Evolutionary conservation across 2,113 vertebrate genomes (phyloP).

Genomic region (Bubo bubo): DNA sequence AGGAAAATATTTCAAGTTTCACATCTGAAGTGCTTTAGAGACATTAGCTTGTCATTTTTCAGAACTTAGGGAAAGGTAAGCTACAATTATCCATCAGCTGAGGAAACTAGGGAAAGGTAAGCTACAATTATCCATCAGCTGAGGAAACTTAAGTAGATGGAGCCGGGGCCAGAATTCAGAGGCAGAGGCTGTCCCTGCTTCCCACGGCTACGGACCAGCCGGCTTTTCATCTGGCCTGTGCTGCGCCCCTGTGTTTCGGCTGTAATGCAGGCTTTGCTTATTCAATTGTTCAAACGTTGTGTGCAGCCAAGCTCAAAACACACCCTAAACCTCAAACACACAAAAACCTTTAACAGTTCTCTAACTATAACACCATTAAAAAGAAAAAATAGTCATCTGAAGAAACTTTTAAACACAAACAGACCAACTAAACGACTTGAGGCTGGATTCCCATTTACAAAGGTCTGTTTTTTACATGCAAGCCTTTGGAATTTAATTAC

Average conservation of each 20-base stretch:
- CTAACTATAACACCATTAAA: not conserved
- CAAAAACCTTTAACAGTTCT: not conserved
- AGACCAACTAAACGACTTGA: not conserved
- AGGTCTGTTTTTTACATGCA: conserved; percentile 35
- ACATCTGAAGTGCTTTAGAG: not conserved
- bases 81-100: not conserved
- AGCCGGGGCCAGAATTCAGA: accelerated
- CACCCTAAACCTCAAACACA: conserved; percentile 40
- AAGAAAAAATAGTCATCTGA: not conserved
- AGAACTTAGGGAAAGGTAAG: not conserved
- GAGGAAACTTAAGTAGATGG: not conserved
- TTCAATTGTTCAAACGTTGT: not conserved
- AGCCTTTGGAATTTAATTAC: conserved; percentile 54
- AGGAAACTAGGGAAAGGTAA: not conserved
- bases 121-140: not conserved
- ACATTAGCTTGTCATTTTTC: not conserved
- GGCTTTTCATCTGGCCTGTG: not conserved
- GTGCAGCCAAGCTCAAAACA: conserved; percentile 19
- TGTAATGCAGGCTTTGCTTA: accelerated
- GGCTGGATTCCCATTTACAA: not conserved
- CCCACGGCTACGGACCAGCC: not conserved
- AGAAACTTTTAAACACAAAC: conserved; percentile 35
- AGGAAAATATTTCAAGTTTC: not conserved
- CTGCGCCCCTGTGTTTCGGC: accelerated
- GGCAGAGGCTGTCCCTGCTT: not conserved